Percentiles rank a stretch among this genome's conserved stretches.
Conservation (phyloP, 2,888 invertebrate species). For the Stenolophus ochropezus region DNA sequence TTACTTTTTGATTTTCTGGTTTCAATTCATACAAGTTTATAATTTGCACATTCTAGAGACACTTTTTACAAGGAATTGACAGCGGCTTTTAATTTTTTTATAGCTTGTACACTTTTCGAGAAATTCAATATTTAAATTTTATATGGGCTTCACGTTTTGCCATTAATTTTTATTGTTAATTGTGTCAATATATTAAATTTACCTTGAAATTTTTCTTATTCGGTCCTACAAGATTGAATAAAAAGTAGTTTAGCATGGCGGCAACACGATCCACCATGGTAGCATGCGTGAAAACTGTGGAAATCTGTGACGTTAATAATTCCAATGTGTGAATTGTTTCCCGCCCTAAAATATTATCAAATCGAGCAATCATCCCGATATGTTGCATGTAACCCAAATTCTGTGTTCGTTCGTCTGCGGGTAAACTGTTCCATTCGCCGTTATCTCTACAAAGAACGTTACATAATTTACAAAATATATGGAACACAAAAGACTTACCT, state of each 20-base stretch:
- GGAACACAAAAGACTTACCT: no score
- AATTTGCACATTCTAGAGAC: no score
- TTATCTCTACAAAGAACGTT: slow-evolving; percentile 75
- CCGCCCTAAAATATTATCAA: slow-evolving; percentile 93
- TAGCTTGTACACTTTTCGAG: no score
- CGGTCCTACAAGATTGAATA: slow-evolving; percentile 91
- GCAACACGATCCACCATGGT: slow-evolving; percentile 95
- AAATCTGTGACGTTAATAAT: slow-evolving; percentile 84
- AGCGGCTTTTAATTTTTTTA: no score
- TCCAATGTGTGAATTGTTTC: slow-evolving; percentile 91
- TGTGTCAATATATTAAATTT: slow-evolving; percentile 38
- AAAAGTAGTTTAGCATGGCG: slow-evolving; percentile 96
- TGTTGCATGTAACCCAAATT: slow-evolving; percentile 84
- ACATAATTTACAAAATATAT: no score
- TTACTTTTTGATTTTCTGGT: no score
- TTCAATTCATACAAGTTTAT: no score
- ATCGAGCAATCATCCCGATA: slow-evolving; percentile 88
- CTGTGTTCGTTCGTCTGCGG: slow-evolving; percentile 84
- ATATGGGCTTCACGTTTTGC: neutral
- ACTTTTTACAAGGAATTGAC: no score
- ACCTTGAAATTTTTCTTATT: slow-evolving; percentile 94
- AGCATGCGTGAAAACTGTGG: slow-evolving; percentile 90
- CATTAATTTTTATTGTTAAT: no score
- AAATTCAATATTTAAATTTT: no score
- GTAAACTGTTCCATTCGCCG: slow-evolving; percentile 84